Percentiles rank a stretch among this genome's conserved stretches.
phyloP scores from a whole-genome alignment of 2,888 invertebrate genomes.

The Lottia gigantea region DNA sequence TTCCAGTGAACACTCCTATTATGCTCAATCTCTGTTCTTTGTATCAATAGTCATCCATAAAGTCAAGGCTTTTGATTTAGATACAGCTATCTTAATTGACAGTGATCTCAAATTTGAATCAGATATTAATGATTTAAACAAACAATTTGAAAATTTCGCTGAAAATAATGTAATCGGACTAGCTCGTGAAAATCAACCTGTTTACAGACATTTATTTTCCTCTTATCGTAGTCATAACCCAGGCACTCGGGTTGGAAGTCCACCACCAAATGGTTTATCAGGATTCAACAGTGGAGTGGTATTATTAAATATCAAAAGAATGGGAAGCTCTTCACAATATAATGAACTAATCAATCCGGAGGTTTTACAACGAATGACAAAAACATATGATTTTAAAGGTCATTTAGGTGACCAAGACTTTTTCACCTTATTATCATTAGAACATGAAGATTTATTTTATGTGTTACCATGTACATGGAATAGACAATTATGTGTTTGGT shows the following conservation, averaged over 20 bases:
- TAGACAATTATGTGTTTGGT: conserved; percentile 84
- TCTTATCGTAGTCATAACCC: conserved; percentile 76
- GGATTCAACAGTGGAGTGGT: conserved; percentile 86
- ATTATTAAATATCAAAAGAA: conserved; percentile 76
- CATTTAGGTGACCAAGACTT: conserved; percentile 88
- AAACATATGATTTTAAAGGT: conserved; percentile 68
- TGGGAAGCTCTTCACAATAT: conserved; percentile 76
- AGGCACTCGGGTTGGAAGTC: conserved; percentile 74
- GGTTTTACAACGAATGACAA: conserved; percentile 53
- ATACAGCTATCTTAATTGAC: conserved; percentile 79
- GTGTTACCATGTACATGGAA: conserved; percentile 83
- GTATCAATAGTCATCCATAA: conserved; percentile 80
- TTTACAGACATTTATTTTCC: conserved; percentile 81
- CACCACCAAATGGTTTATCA: conserved; percentile 72
- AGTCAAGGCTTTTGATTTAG: conserved; percentile 75
- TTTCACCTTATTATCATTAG: conserved; percentile 79
- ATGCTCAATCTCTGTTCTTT: conserved; percentile 83
- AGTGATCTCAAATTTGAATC: conserved; percentile 81
- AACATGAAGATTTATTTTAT: conserved; percentile 79
- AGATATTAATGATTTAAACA: conserved; percentile 76
- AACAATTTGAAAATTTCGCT: conserved; percentile 77
- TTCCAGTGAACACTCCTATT: conserved; percentile 79
- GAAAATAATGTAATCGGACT: conserved; percentile 76
- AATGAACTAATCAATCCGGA: conserved; percentile 69
- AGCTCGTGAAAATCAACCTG: conserved; percentile 79